Evolutionary conservation across 2,888 invertebrate genomes (phyloP).

Genomic region (Zhuqinia jingwanae): DNA sequence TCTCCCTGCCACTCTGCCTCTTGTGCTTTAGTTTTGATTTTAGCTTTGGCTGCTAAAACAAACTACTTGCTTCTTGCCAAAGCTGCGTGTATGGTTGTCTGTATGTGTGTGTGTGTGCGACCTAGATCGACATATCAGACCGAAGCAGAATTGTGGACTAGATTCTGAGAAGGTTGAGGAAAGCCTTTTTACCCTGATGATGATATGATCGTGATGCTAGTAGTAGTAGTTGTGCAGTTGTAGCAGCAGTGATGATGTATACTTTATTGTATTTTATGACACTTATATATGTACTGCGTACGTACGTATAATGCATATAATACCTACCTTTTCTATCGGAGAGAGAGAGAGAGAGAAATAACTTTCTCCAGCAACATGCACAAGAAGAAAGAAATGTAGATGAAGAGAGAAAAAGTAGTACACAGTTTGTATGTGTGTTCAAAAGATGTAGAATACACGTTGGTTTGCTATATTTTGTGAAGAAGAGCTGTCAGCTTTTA

Average conservation of each 20-base stretch:
- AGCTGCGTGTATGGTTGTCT: too few relatives aligned
- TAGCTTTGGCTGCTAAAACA: slow-evolving; percentile 24
- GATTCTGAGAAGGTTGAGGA: slow-evolving; percentile 65
- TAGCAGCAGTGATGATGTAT: background rate
- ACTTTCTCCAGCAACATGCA: background rate
- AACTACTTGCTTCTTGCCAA: too few relatives aligned
- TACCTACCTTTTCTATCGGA: background rate
- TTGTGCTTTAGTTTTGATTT: slow-evolving; percentile 5
- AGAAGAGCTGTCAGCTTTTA: background rate
- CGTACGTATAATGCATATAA: background rate
- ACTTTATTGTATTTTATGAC: too few relatives aligned
- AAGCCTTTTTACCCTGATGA: slow-evolving; percentile 62
- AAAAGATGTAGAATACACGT: too few relatives aligned
- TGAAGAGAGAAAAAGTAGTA: too few relatives aligned
- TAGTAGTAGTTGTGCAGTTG: too few relatives aligned
- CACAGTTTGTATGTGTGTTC: too few relatives aligned
- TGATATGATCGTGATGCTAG: background rate
- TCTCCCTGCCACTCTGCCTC: too few relatives aligned
- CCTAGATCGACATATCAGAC: slow-evolving; percentile 56
- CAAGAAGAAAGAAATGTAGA: too few relatives aligned
- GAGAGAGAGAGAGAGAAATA: background rate
- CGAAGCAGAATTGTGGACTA: slow-evolving; percentile 63
- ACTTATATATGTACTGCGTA: background rate
- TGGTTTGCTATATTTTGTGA: too few relatives aligned
- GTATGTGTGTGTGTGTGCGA: slow-evolving; percentile 30